Conservation (phyloP, 2,113 vertebrate genomes). For the Sciurus niger region DNA sequence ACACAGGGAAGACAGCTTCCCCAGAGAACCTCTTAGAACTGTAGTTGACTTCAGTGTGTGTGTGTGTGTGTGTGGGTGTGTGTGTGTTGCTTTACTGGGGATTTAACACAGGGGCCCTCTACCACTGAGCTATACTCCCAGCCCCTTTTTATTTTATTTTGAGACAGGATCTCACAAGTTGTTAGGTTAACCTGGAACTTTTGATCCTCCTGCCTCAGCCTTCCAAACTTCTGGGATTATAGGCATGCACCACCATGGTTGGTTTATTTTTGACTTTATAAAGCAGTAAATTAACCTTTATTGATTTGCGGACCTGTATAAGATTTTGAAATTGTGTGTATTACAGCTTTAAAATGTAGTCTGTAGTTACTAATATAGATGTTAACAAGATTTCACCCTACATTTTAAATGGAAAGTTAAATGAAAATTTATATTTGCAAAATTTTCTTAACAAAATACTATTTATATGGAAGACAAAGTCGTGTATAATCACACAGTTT, state of each 20-base stretch:
- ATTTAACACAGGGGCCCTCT: not conserved
- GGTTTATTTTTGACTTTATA: conserved; percentile 29
- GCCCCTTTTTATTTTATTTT: not conserved
- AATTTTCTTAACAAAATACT: conserved; percentile 33
- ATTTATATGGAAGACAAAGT: conserved; percentile 28
- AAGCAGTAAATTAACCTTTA: conserved; percentile 28
- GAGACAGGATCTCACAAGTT: not conserved
- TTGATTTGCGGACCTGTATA: not conserved
- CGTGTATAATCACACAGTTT: conserved; percentile 6
- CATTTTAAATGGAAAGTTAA: conserved; percentile 50
- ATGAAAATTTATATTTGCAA: conserved; percentile 7
- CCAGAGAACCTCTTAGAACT: not conserved
- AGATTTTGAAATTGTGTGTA: not conserved
- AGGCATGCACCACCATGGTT: not conserved
- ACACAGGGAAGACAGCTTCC: not conserved
- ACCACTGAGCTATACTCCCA: not conserved
- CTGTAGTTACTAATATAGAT: not conserved
- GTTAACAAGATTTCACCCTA: not conserved
- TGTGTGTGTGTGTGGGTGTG: too few species aligned
- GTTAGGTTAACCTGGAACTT: not conserved
- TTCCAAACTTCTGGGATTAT: not conserved
- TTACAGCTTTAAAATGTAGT: not conserved
- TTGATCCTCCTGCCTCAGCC: not conserved
- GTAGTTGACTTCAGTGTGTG: not conserved
- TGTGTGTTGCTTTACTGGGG: not conserved